These are phyloP conservation scores for Apamea crenata DNA, from an alignment of 2,888 invertebrate species.

Conservation along the genomic window DNA sequence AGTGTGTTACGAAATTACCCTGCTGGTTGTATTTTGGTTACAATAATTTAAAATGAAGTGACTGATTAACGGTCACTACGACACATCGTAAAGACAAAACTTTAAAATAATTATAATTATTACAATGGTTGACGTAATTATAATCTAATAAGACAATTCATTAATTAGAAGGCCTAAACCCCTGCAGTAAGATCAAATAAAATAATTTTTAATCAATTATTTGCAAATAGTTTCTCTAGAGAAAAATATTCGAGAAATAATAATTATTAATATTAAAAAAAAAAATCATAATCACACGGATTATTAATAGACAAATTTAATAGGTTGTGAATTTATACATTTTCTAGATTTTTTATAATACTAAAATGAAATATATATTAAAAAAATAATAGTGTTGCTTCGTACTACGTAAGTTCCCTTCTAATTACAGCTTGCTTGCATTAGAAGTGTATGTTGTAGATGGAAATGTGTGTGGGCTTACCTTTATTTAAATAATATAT, in stretches of 20 bases:
- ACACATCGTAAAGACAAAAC: neutral
- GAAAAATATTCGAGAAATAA: constrained; percentile 68
- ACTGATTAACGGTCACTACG: neutral
- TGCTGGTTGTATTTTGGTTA: neutral
- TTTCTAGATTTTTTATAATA: constrained; percentile 89
- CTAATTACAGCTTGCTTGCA: constrained; percentile 77
- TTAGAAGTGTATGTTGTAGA: constrained; percentile 57
- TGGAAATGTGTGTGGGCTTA: constrained; percentile 45
- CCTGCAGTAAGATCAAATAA: constrained; percentile 64
- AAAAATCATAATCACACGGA: constrained; percentile 66
- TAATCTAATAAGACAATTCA: constrained; percentile 45
- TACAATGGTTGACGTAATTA: constrained; percentile 49
- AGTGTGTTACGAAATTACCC: neutral
- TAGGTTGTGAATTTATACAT: constrained; percentile 91
- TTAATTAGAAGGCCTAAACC: constrained; percentile 78
- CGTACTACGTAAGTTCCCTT: constrained; percentile 70
- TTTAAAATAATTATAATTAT: constrained; percentile 18
- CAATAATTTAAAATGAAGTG: neutral
- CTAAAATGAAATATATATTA: constrained; percentile 76
- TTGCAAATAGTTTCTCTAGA: constrained; percentile 72
- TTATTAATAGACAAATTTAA: constrained; percentile 86
- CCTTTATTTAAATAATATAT: constrained; percentile 7
- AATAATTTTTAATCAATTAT: constrained; percentile 60
- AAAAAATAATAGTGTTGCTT: constrained; percentile 74
- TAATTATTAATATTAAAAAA: constrained; percentile 67